These are phyloP conservation scores for Anabacerthia variegaticeps DNA, from an alignment of 2,797 vertebrate species.

Conservation along the genomic window DNA sequence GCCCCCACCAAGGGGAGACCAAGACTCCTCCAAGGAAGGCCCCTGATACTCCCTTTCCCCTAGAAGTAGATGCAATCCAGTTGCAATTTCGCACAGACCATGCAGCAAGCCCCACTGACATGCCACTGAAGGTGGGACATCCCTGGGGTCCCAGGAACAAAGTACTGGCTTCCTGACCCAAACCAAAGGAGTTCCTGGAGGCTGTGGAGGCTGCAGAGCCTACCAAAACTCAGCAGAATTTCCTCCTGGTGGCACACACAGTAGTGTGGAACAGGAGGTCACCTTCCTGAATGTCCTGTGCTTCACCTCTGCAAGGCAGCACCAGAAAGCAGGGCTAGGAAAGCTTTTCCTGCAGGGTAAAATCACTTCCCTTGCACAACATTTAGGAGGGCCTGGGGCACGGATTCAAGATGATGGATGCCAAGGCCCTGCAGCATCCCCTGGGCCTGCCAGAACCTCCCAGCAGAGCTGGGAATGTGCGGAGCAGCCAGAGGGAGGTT, in stretches of 20 bases:
- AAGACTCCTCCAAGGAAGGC: background rate
- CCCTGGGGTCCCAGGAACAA: background rate
- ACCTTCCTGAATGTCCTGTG: rapidly evolving
- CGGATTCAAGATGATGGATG: background rate
- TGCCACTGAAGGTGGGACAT: background rate
- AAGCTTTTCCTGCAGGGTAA: background rate
- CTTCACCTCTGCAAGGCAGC: background rate
- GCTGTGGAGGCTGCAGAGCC: background rate
- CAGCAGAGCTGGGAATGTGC: rapidly evolving
- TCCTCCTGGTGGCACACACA: background rate
- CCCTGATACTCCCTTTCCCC: background rate
- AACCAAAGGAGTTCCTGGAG: rapidly evolving
- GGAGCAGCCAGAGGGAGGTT: background rate
- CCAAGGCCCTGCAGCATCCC: background rate
- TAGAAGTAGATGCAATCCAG: background rate
- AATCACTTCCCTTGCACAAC: background rate
- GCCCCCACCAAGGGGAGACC: too few species aligned
- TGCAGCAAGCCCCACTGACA: background rate
- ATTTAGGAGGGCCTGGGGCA: background rate
- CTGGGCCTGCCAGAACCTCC: background rate
- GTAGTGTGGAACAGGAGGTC: background rate
- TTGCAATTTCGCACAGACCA: background rate
- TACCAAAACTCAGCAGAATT: background rate
- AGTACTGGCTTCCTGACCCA: background rate
- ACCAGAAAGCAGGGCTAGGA: background rate